Conservation (phyloP, 2,888 invertebrate species). For the Esperia sulphurella region DNA sequence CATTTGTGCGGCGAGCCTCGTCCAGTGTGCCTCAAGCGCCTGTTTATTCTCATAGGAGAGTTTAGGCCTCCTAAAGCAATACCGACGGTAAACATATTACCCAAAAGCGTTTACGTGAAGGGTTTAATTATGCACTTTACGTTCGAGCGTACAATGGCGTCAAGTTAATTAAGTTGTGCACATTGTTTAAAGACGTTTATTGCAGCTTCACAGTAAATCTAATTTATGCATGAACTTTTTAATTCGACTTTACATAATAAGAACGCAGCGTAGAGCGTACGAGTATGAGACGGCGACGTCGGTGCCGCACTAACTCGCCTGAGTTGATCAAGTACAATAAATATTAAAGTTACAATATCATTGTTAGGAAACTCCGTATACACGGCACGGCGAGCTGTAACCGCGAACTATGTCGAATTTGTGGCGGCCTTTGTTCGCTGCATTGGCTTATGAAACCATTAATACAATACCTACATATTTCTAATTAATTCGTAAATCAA, state of each 20-base stretch:
- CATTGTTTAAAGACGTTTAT: constrained; percentile 62
- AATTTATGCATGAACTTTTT: constrained; percentile 64
- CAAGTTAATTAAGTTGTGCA: constrained; percentile 72
- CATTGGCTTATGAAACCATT: constrained; percentile 64
- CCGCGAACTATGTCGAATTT: constrained; percentile 70
- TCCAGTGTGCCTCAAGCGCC: constrained; percentile 51
- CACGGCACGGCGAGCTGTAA: constrained; percentile 40
- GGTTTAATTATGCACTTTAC: constrained; percentile 73
- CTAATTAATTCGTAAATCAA: constrained; percentile 24
- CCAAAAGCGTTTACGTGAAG: constrained; percentile 70
- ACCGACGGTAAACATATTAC: constrained; percentile 73
- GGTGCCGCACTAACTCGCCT: constrained; percentile 42
- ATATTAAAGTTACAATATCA: constrained; percentile 76
- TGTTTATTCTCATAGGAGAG: constrained; percentile 77
- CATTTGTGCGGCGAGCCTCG: constrained; percentile 66
- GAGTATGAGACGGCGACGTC: constrained; percentile 28
- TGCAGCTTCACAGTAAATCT: constrained; percentile 44
- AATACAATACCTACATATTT: constrained; percentile 36
- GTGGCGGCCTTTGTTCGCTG: constrained; percentile 61
- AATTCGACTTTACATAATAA: constrained; percentile 40
- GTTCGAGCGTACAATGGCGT: constrained; percentile 65
- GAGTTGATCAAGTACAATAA: constrained; percentile 74
- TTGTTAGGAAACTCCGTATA: constrained; percentile 61
- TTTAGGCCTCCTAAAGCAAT: constrained; percentile 75
- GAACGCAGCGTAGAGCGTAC: constrained; percentile 19